These are phyloP conservation scores for Daboia siamensis DNA, from an alignment of 2,113 vertebrate species.

Conservation along the genomic window DNA sequence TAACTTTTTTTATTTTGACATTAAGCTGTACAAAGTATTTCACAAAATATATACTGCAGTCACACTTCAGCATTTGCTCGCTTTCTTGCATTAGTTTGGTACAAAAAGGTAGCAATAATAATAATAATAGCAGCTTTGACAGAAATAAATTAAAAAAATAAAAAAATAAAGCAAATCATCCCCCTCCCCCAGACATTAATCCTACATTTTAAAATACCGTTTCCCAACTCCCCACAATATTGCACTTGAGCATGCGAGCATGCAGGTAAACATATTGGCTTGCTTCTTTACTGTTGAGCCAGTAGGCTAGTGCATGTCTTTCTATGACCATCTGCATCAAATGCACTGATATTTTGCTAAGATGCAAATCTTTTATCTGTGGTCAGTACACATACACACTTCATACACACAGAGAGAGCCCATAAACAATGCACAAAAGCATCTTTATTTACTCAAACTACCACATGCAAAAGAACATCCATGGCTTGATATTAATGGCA, in stretches of 20 bases:
- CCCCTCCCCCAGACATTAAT: constrained; percentile 64
- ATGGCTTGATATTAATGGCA: constrained; percentile 58
- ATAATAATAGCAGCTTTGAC: constrained; percentile 74
- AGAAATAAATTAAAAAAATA: constrained; percentile 57
- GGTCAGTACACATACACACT: constrained; percentile 27
- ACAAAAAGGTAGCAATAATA: constrained; percentile 75
- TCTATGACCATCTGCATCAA: constrained; percentile 39
- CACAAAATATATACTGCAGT: constrained; percentile 80
- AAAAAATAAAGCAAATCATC: constrained; percentile 6
- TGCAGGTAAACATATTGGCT: constrained; percentile 68
- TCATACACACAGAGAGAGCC: constrained; percentile 49
- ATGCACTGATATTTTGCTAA: constrained; percentile 52
- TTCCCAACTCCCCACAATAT: constrained; percentile 73
- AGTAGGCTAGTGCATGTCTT: constrained; percentile 58
- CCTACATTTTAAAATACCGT: constrained; percentile 70
- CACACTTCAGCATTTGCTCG: constrained; percentile 76
- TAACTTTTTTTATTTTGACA: constrained; percentile 84
- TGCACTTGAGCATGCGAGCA: constrained; percentile 76
- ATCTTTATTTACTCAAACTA: constrained; percentile 62
- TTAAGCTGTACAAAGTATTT: constrained; percentile 83
- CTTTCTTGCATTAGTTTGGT: constrained; percentile 74
- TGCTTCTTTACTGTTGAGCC: constrained; percentile 57
- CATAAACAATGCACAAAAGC: constrained; percentile 69
- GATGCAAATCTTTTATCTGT: constrained; percentile 48
- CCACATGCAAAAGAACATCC: constrained; percentile 74